Evolutionary conservation across 2,797 vertebrate genomes (phyloP).

Genomic region (Syngnathus acus): DNA sequence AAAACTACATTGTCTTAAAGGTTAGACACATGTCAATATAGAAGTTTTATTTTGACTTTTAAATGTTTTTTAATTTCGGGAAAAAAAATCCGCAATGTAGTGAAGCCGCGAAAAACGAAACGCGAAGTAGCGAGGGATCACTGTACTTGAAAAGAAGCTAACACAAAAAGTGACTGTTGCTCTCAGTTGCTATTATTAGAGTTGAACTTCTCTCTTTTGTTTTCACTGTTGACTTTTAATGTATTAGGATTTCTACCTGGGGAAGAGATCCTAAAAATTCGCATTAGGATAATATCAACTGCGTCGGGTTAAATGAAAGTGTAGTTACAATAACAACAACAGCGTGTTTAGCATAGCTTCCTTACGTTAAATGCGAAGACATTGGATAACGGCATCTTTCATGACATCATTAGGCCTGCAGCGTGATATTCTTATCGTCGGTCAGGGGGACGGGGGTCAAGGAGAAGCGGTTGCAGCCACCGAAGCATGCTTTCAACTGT

Average conservation of each 20-base stretch:
- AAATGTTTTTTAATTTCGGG: no score
- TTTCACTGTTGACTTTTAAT: not conserved
- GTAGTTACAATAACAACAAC: not conserved
- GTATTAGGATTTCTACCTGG: no score
- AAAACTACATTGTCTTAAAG: no score
- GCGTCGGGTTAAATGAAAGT: not conserved
- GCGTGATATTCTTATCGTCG: slow-evolving; percentile 22
- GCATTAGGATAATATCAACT: not conserved
- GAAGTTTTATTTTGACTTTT: no score
- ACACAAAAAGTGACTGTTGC: not conserved
- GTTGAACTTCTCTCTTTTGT: not conserved
- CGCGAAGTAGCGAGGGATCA: no score
- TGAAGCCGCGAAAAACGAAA: no score
- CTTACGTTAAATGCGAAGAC: slow-evolving; percentile 9
- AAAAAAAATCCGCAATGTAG: no score
- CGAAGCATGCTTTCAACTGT: slow-evolving; percentile 46
- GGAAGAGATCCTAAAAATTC: not conserved
- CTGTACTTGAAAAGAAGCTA: not conserved
- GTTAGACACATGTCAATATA: no score
- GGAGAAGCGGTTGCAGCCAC: slow-evolving; percentile 41
- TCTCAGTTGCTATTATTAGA: not conserved
- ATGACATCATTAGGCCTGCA: slow-evolving; percentile 34
- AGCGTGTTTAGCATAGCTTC: not conserved
- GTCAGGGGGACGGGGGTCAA: slow-evolving; percentile 24
- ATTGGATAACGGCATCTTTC: slow-evolving; percentile 22